These are phyloP conservation scores for Watsonalla binaria DNA, from an alignment of 2,888 invertebrate genomes.

Conservation along the genomic window DNA sequence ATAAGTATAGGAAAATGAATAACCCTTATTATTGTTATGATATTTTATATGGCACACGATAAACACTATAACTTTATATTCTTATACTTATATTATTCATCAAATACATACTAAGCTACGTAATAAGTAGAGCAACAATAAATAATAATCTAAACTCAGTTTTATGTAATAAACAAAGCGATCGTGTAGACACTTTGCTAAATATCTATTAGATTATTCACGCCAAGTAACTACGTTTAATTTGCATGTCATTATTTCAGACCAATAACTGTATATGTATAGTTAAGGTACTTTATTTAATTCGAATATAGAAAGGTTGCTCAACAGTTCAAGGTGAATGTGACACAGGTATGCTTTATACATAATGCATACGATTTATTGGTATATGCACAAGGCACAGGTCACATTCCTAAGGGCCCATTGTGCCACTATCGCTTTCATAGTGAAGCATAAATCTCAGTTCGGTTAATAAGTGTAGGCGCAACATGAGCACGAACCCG, in stretches of 20 bases:
- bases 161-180: too few relatives aligned
- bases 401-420: conserved; percentile 69
- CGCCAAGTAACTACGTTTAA: too few relatives aligned
- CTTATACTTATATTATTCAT: too few relatives aligned
- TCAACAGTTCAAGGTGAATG: conserved; percentile 18
- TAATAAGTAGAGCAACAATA: too few relatives aligned
- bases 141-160: too few relatives aligned
- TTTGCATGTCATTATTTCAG: neutral
- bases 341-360: conserved; percentile 23
- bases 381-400: conserved; percentile 36
- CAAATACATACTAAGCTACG: too few relatives aligned
- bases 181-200: too few relatives aligned
- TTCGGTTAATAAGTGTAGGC: conserved; percentile 73
- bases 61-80: too few relatives aligned
- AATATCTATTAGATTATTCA: neutral
- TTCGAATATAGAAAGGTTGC: conserved; percentile 1
- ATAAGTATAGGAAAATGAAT: too few relatives aligned
- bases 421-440: conserved; percentile 64
- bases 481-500: conserved; percentile 58
- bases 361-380: conserved; percentile 6
- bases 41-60: too few relatives aligned
- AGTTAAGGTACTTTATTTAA: neutral
- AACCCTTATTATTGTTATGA: too few relatives aligned
- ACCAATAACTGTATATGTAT: neutral
- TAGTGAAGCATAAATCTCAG: conserved; percentile 67